Percentiles rank a stretch among this genome's conserved stretches.
Evolutionary conservation across 2,888 invertebrate species (phyloP).

Genomic region (Leucophora obtusa): DNA sequence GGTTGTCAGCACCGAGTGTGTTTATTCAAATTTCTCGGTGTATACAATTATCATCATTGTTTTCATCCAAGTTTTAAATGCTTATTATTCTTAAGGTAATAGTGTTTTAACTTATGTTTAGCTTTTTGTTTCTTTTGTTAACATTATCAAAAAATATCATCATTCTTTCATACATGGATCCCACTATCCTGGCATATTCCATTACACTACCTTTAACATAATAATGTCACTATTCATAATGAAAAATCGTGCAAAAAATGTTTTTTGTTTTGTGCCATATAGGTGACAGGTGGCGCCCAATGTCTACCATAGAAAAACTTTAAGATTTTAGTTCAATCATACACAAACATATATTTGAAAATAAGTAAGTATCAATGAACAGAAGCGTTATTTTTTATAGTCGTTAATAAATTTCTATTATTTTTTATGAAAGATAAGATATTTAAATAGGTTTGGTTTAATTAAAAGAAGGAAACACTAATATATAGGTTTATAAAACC

Average conservation of each 20-base stretch:
- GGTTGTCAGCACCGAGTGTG: too few species aligned
- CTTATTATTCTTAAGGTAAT: constrained; percentile 34
- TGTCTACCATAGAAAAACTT: constrained; percentile 38
- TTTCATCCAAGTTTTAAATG: constrained; percentile 4
- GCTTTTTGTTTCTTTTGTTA: constrained; percentile 28
- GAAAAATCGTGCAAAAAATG: constrained; percentile 54
- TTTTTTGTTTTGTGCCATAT: constrained; percentile 45
- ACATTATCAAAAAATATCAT: constrained; percentile 43
- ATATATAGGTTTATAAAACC: too few species aligned
- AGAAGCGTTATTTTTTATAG: constrained; percentile 22
- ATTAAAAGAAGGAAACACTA: too few species aligned
- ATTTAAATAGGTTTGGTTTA: not conserved
- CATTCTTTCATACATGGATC: constrained; percentile 16
- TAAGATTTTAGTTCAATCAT: constrained; percentile 6
- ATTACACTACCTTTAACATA: constrained; percentile 10
- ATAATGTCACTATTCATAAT: constrained; percentile 45
- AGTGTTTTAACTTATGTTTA: constrained; percentile 58
- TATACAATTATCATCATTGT: not conserved
- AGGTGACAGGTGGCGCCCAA: constrained; percentile 62
- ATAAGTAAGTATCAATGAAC: constrained; percentile 49
- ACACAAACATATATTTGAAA: constrained; percentile 27
- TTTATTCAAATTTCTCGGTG: constrained; percentile 3
- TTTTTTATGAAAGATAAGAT: not conserved
- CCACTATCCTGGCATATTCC: constrained; percentile 21
- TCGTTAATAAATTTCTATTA: not conserved